phyloP scores from a whole-genome alignment of 2,113 vertebrate genomes.

The Festucalex cinctus region DNA sequence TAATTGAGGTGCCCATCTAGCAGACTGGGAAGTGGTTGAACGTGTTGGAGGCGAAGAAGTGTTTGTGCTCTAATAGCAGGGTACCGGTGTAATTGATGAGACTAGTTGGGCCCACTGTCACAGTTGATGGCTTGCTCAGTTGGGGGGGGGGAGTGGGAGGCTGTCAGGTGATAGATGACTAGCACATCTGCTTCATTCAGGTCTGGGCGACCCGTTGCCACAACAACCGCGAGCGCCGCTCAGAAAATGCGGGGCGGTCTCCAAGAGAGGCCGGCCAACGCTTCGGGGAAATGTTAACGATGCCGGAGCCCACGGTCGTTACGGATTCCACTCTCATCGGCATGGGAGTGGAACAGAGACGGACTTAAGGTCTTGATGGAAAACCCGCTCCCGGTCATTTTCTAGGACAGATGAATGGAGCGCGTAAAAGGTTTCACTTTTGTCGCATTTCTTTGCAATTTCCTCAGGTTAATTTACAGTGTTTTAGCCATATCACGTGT shows the following conservation, averaged over 20 bases:
- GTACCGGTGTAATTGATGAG: slow-evolving; percentile 73
- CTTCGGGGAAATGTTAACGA: slow-evolving; percentile 84
- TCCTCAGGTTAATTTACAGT: slow-evolving; percentile 42
- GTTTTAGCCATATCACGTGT: slow-evolving; percentile 51
- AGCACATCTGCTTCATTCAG: slow-evolving; percentile 85
- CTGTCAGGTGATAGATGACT: slow-evolving; percentile 82
- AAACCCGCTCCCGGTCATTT: slow-evolving; percentile 52
- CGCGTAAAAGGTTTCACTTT: slow-evolving; percentile 51
- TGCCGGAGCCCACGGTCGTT: slow-evolving; percentile 75
- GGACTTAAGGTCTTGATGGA: slow-evolving; percentile 53
- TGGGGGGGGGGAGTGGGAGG: slow-evolving; percentile 73
- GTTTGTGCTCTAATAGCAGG: slow-evolving; percentile 66
- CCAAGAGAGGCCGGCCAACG: slow-evolving; percentile 75
- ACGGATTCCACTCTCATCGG: slow-evolving; percentile 67
- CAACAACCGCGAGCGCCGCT: slow-evolving; percentile 76
- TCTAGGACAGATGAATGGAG: slow-evolving; percentile 36
- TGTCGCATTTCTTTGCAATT: slow-evolving; percentile 19
- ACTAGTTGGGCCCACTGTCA: slow-evolving; percentile 69
- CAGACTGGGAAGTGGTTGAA: slow-evolving; percentile 63
- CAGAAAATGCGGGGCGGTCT: slow-evolving; percentile 83
- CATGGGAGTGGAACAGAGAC: slow-evolving; percentile 52
- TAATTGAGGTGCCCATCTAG: slow-evolving; percentile 66
- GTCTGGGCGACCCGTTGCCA: slow-evolving; percentile 82
- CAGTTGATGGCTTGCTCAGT: slow-evolving; percentile 84
- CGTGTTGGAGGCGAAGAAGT: slow-evolving; percentile 53